Conservation (phyloP, 2,888 invertebrate species). For the Ptychoptera contaminata region DNA sequence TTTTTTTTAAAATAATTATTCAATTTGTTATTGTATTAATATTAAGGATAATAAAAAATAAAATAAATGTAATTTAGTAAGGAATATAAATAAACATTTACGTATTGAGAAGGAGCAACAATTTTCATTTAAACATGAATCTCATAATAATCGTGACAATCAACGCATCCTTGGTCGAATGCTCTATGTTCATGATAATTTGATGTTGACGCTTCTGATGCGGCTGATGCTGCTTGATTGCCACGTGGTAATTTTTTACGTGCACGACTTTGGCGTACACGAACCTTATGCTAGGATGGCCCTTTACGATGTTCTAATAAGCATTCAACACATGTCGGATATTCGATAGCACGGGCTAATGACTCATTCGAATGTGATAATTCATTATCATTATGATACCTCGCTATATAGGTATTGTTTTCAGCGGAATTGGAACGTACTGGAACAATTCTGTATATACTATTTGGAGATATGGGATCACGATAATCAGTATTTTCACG, state of each 20-base stretch:
- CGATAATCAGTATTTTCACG: conserved; percentile 24
- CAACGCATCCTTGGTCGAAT: conserved; percentile 22
- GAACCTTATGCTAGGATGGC: conserved; percentile 48
- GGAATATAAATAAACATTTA: not conserved
- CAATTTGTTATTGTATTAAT: not conserved
- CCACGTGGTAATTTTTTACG: conserved; percentile 35
- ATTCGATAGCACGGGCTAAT: conserved; percentile 41
- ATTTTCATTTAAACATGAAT: conserved; percentile 43
- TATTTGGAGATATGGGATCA: conserved; percentile 27
- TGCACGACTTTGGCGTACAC: conserved; percentile 43
- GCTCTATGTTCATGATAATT: conserved; percentile 15
- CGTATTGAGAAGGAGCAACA: not conserved
- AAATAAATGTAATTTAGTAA: not conserved
- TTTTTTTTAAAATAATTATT: not conserved
- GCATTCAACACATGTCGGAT: conserved; percentile 58
- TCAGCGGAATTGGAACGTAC: conserved; percentile 29
- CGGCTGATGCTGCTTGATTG: conserved; percentile 11
- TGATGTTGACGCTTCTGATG: conserved; percentile 9
- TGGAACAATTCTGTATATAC: conserved; percentile 22
- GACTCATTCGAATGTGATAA: conserved; percentile 40
- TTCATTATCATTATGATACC: conserved; percentile 22
- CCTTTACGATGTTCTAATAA: conserved; percentile 40
- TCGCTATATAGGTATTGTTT: conserved; percentile 22
- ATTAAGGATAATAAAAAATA: not conserved
- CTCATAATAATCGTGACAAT: conserved; percentile 34